Conservation (phyloP, 2,113 vertebrate species). For the Rana temporaria region DNA sequence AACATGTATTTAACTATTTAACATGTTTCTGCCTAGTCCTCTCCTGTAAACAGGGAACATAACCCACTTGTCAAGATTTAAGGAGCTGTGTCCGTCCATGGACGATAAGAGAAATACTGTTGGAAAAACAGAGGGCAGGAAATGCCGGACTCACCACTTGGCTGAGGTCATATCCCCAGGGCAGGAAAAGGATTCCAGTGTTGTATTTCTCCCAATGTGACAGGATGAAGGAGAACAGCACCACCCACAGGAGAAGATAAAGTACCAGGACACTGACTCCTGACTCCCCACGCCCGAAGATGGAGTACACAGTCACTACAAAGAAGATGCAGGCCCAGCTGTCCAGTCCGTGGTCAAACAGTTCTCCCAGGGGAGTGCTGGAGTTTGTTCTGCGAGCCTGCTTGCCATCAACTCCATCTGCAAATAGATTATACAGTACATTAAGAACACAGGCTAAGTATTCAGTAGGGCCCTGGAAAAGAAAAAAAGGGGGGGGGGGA, state of each 20-base stretch:
- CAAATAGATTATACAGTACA: conserved; percentile 48
- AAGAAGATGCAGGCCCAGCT: conserved; percentile 98
- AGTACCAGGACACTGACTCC: conserved; percentile 89
- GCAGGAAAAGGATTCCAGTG: conserved; percentile 95
- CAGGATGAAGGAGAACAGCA: conserved; percentile 97
- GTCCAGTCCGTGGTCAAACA: conserved; percentile 97
- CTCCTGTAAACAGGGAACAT: too few species aligned
- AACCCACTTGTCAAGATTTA: too few species aligned
- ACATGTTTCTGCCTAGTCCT: too few species aligned
- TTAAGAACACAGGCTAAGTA: not conserved
- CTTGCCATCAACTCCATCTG: conserved; percentile 96
- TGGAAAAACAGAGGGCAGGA: not conserved
- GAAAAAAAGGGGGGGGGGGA: too few species aligned
- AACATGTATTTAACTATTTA: too few species aligned
- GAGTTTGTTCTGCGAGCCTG: conserved; percentile 96
- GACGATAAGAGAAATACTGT: too few species aligned
- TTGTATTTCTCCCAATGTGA: conserved; percentile 99
- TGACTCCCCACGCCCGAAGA: conserved; percentile 88
- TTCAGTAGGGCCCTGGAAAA: too few species aligned
- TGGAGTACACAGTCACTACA: conserved; percentile 96
- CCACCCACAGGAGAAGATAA: conserved; percentile 94
- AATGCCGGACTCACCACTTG: conserved; percentile 88
- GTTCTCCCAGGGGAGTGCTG: conserved; percentile 93
- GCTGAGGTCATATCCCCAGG: conserved; percentile 98
- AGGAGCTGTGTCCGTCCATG: too few species aligned